Evolutionary conservation across 2,888 invertebrate genomes (phyloP).

Genomic region (Linnaemya tessellans): DNA sequence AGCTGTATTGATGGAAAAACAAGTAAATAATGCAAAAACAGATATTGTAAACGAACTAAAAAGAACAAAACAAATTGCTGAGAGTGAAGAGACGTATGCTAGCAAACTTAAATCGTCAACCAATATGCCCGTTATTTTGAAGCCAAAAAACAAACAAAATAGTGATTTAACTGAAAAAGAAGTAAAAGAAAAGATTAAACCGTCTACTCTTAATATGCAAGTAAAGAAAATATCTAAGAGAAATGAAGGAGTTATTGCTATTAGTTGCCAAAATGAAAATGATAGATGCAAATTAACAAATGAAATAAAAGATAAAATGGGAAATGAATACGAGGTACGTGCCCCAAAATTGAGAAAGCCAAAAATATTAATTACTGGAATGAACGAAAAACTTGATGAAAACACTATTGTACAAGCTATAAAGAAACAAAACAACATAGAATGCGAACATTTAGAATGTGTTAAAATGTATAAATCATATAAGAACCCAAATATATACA

Average conservation of each 20-base stretch:
- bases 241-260: not conserved
- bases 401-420: too few relatives aligned
- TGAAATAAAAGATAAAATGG: too few relatives aligned
- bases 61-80: not conserved
- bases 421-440: too few relatives aligned
- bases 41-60: not conserved
- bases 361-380: too few relatives aligned
- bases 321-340: not conserved
- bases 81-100: not conserved
- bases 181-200: conserved; percentile 4
- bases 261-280: too few relatives aligned
- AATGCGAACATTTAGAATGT: too few relatives aligned
- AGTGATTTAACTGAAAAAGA: not conserved
- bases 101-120: not conserved
- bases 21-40: not conserved
- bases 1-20: not conserved
- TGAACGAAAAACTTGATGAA: too few relatives aligned
- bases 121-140: too few relatives aligned
- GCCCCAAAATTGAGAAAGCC: not conserved
- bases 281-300: too few relatives aligned
- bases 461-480: too few relatives aligned
- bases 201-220: not conserved
- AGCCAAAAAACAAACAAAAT: too few relatives aligned
- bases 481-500: too few relatives aligned
- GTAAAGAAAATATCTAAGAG: not conserved